Conservation (phyloP, 2,797 vertebrate genomes). For the Buphagus erythrorhynchus region DNA sequence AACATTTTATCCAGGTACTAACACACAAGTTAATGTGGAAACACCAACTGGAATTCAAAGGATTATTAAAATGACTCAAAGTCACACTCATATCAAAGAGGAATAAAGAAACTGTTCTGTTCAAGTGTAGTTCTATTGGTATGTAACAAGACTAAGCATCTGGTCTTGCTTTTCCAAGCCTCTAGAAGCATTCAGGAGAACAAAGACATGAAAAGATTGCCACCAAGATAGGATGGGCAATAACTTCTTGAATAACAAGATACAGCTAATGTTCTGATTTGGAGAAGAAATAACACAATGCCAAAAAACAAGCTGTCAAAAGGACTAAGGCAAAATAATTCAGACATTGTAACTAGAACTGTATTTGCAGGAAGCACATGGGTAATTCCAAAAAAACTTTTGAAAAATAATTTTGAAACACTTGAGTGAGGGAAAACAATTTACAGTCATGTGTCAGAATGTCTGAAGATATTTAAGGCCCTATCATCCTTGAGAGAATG, state of each 20-base stretch:
- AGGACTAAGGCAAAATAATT: background rate
- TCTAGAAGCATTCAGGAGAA: background rate
- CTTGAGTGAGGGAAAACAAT: background rate
- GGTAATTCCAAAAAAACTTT: background rate
- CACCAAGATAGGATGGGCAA: background rate
- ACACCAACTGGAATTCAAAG: background rate
- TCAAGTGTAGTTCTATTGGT: background rate
- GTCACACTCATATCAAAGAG: background rate
- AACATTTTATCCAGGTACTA: background rate
- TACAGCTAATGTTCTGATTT: background rate
- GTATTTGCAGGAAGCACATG: background rate
- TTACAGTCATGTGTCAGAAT: background rate
- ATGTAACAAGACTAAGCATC: background rate
- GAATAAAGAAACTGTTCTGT: background rate
- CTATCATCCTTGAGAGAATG: background rate
- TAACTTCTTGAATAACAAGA: background rate
- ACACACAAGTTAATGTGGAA: background rate
- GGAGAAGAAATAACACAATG: background rate
- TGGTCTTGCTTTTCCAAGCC: background rate
- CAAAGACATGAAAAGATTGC: background rate
- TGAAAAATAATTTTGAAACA: background rate
- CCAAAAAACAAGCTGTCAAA: background rate
- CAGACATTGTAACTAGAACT: background rate
- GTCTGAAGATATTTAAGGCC: conserved; percentile 1
- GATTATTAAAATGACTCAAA: background rate